Evolutionary conservation across 2,113 vertebrate species (phyloP).

Genomic region (Hepsetus odoe): DNA sequence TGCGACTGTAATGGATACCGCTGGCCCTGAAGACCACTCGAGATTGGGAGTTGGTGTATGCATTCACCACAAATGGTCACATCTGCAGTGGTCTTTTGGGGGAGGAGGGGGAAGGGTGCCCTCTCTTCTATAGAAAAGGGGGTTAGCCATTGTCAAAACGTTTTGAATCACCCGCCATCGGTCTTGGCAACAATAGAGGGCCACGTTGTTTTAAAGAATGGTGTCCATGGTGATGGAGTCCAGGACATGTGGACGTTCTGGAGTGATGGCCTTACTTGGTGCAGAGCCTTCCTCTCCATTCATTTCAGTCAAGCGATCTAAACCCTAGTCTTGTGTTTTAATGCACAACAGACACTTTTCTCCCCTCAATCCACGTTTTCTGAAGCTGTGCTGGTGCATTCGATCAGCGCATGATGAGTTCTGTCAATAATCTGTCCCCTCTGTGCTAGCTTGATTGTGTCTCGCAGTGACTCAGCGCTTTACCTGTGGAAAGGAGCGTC

Average conservation of each 20-base stretch:
- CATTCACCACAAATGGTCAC: conserved; percentile 35
- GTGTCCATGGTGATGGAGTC: conserved; percentile 68
- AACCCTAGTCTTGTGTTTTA: neutral
- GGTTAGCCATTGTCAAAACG: conserved; percentile 41
- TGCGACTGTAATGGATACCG: conserved; percentile 38
- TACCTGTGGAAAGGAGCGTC: conserved; percentile 32
- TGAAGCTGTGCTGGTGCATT: conserved; percentile 32
- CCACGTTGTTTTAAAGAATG: conserved; percentile 55
- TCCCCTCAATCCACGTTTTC: conserved; percentile 11
- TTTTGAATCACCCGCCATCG: conserved; percentile 57
- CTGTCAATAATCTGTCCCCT: conserved; percentile 44
- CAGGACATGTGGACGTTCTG: conserved; percentile 67
- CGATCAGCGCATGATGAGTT: conserved; percentile 23
- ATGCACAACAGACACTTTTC: conserved; percentile 7
- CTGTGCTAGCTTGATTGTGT: conserved; percentile 31
- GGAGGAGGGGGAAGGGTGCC: conserved; percentile 7
- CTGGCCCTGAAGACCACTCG: neutral
- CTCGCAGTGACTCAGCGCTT: conserved; percentile 52
- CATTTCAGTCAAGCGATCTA: conserved; percentile 49
- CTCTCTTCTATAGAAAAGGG: conserved; percentile 39
- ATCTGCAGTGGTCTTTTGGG: conserved; percentile 24
- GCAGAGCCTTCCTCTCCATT: conserved; percentile 45
- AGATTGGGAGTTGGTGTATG: conserved; percentile 22
- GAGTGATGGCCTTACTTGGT: conserved; percentile 63
- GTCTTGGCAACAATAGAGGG: conserved; percentile 46